Evolutionary conservation across 2,113 vertebrate species (phyloP).

Genomic region (Cariama cristata): DNA sequence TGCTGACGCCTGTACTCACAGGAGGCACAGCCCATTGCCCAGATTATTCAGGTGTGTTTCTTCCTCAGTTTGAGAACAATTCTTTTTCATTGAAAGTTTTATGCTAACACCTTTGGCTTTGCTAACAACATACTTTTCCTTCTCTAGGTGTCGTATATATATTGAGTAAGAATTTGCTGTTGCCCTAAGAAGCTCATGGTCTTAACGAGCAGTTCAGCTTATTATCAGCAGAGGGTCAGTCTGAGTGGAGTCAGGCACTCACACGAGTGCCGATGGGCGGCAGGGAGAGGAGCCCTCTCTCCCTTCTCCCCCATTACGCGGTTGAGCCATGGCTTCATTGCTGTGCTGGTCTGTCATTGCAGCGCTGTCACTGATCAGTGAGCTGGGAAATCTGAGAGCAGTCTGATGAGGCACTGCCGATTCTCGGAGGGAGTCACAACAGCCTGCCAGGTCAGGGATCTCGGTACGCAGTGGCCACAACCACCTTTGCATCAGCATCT

Average conservation of each 20-base stretch:
- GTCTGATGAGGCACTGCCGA: not conserved
- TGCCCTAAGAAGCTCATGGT: not conserved
- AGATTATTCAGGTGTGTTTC: not conserved
- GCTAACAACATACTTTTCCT: not conserved
- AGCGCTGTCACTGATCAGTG: not conserved
- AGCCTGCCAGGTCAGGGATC: not conserved
- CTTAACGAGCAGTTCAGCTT: not conserved
- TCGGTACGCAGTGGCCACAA: not conserved
- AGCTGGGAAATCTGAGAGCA: conserved; percentile 4
- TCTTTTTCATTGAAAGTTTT: not conserved
- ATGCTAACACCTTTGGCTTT: not conserved
- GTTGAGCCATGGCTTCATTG: not conserved
- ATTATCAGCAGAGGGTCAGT: not conserved
- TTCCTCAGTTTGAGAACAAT: not conserved
- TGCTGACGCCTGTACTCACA: not conserved
- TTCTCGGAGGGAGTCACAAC: not conserved
- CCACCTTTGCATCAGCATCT: not conserved
- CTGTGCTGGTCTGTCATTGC: not conserved
- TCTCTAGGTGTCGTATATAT: not conserved
- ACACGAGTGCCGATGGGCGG: not conserved
- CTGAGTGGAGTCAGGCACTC: not conserved
- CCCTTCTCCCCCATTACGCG: fast-evolving
- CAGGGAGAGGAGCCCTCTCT: not conserved
- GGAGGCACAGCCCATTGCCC: not conserved
- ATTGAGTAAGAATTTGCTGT: not conserved